Evolutionary conservation across 2,113 vertebrate species (phyloP).

Genomic region (Saguinus imperator): DNA sequence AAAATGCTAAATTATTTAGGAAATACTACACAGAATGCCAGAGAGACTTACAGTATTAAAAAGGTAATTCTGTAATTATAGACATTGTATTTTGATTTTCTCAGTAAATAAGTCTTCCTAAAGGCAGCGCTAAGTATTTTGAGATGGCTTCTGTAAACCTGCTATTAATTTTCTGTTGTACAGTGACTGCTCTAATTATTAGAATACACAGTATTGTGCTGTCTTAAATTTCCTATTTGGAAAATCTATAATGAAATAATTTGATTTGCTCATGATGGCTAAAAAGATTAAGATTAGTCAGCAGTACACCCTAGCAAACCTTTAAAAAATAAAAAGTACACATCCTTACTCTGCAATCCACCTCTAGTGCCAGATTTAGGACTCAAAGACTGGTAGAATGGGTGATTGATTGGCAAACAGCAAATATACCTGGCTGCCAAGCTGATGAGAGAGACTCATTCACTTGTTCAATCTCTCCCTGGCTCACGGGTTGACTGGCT

Average conservation of each 20-base stretch:
- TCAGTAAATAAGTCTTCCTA: neutral
- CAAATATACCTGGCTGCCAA: neutral
- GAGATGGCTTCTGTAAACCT: neutral
- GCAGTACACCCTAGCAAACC: neutral
- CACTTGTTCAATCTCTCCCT: neutral
- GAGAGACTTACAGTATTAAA: neutral
- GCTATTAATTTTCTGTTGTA: neutral
- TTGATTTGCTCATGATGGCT: neutral
- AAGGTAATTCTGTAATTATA: neutral
- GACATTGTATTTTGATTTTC: neutral
- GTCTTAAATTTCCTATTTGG: neutral
- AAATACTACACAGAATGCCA: neutral
- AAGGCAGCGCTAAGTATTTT: neutral
- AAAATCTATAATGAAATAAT: constrained; percentile 22
- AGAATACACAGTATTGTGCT: neutral
- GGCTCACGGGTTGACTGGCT: neutral
- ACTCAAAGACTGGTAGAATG: neutral
- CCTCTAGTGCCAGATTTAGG: neutral
- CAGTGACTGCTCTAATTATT: neutral
- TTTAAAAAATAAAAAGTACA: neutral
- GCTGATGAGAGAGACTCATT: neutral
- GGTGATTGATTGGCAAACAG: neutral
- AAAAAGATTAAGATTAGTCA: neutral
- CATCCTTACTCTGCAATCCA: accelerated
- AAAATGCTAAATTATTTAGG: neutral